Evolutionary conservation across 1,140 invertebrate genomes (phyloP).

Genomic region (Habropoda laboriosa): DNA sequence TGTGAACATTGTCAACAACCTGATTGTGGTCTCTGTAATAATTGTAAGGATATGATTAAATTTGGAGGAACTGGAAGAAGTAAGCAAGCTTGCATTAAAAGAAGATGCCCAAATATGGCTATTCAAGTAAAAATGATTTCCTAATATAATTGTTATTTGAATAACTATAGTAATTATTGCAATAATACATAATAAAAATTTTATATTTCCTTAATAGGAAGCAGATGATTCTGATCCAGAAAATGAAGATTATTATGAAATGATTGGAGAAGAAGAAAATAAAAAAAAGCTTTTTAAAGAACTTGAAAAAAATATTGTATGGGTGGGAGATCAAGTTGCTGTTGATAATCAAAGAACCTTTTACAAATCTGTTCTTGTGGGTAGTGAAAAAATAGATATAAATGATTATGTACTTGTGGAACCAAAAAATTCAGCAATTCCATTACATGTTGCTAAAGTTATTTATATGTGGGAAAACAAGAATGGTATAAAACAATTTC

Average conservation of each 20-base stretch:
- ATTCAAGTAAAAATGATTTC: constrained; percentile 76
- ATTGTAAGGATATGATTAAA: constrained; percentile 88
- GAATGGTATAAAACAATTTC: constrained; percentile 61
- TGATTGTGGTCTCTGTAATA: constrained; percentile 87
- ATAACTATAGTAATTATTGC: background rate
- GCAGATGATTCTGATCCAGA: constrained; percentile 86
- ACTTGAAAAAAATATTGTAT: constrained; percentile 80
- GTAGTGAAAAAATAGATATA: constrained; percentile 67
- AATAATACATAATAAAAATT: background rate
- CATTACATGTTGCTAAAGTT: constrained; percentile 87
- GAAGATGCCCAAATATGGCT: constrained; percentile 90
- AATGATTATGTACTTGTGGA: constrained; percentile 88
- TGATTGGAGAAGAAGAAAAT: constrained; percentile 61
- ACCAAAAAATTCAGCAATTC: constrained; percentile 85
- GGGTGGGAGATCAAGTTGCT: constrained; percentile 82
- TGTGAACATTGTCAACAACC: constrained; percentile 89
- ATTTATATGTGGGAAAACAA: constrained; percentile 86
- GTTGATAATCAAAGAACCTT: constrained; percentile 58
- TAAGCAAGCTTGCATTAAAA: constrained; percentile 89
- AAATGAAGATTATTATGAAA: constrained; percentile 82
- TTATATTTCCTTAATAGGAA: constrained; percentile 76
- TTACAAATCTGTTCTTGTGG: constrained; percentile 69
- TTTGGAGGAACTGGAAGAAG: constrained; percentile 87
- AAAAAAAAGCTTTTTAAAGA: constrained; percentile 72
- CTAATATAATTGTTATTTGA: background rate